Evolutionary conservation across 2,113 vertebrate genomes (phyloP).

Genomic region (Bubo blakistoni): DNA sequence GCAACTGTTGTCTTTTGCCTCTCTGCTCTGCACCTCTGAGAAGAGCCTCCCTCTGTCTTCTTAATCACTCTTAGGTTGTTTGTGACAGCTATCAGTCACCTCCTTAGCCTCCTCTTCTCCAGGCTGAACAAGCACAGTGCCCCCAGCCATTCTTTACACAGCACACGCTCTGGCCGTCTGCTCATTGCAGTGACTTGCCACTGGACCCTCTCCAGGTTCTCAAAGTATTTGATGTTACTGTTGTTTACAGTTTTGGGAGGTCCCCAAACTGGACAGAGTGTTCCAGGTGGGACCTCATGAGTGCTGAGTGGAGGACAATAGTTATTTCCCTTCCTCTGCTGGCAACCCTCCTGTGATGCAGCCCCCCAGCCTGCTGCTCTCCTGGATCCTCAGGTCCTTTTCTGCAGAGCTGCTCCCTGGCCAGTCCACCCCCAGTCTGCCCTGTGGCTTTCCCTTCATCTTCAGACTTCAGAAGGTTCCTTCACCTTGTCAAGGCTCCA

Average conservation of each 20-base stretch:
- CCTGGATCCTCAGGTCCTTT: background rate
- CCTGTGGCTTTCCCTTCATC: background rate
- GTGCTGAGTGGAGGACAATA: background rate
- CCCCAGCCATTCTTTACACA: background rate
- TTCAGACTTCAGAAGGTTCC: background rate
- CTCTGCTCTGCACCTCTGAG: accelerated
- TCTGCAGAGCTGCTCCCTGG: background rate
- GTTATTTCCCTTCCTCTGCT: background rate
- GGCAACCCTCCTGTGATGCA: background rate
- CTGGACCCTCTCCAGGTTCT: background rate
- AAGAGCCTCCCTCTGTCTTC: background rate
- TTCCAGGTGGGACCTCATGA: background rate
- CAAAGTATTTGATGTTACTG: background rate
- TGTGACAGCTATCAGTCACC: background rate
- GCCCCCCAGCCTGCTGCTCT: background rate
- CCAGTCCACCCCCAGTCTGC: background rate
- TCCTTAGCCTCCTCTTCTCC: background rate
- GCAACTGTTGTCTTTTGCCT: background rate
- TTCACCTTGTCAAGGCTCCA: background rate
- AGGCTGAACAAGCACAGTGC: background rate
- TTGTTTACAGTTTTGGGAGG: no score
- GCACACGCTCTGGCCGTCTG: accelerated
- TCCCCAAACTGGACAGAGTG: background rate
- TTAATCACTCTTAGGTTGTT: background rate
- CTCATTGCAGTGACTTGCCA: accelerated